Conservation (phyloP, 2,888 invertebrate species). For the Branchellion lobata region DNA sequence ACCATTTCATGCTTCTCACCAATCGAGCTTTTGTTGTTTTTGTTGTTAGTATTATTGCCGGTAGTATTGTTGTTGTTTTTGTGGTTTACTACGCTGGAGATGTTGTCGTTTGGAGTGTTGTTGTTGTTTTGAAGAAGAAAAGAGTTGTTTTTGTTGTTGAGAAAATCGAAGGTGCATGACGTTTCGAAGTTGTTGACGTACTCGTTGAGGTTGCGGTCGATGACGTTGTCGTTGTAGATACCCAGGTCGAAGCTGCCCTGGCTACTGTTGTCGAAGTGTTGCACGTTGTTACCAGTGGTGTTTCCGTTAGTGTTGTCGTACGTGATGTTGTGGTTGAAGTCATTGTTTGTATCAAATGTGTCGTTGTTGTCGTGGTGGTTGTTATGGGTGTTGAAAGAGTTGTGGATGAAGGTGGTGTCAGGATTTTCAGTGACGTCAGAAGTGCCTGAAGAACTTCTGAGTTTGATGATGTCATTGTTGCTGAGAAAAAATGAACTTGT, state of each 20-base stretch:
- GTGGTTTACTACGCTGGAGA: no score
- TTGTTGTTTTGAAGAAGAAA: background rate
- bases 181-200: conserved; percentile 5
- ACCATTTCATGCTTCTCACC: no score
- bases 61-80: no score
- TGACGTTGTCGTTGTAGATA: background rate
- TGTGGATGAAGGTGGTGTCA: background rate
- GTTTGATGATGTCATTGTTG: background rate
- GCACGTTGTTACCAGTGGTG: background rate
- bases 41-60: no score
- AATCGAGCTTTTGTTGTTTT: no score
- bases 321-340: background rate
- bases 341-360: background rate
- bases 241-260: background rate
- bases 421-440: no score
- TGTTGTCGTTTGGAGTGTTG: background rate
- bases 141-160: background rate
- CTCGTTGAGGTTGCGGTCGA: background rate
- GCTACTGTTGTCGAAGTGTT: background rate
- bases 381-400: background rate
- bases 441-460: background rate
- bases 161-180: background rate
- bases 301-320: background rate
- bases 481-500: background rate
- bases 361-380: background rate